Evolutionary conservation across 2,113 vertebrate genomes (phyloP).

Genomic region (Aphelocoma coerulescens): DNA sequence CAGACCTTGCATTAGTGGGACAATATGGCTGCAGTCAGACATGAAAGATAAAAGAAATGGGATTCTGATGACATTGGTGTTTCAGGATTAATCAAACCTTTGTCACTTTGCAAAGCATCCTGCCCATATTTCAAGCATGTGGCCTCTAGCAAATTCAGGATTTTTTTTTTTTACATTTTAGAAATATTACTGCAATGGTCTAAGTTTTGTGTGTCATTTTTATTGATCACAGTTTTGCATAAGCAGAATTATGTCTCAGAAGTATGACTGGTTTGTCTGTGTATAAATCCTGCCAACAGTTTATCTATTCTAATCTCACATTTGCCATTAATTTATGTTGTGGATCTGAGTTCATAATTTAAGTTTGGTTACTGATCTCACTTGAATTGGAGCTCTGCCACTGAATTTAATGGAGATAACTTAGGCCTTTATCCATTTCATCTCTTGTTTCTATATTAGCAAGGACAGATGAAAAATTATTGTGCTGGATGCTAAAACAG

Average conservation of each 20-base stretch:
- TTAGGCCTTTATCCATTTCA: neutral
- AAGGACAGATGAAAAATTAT: neutral
- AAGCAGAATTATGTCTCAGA: neutral
- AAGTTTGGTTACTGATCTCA: neutral
- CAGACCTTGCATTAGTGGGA: neutral
- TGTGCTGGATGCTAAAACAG: neutral
- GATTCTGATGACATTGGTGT: neutral
- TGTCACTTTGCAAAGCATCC: neutral
- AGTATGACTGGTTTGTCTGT: neutral
- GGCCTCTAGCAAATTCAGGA: neutral
- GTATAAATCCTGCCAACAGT: neutral
- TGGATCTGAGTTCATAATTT: neutral
- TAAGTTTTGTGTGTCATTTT: neutral
- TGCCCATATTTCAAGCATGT: neutral
- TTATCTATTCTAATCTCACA: neutral
- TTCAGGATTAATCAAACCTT: neutral
- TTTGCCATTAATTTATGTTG: neutral
- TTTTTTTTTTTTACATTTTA: neutral
- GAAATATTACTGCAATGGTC: neutral
- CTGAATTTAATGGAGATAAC: neutral
- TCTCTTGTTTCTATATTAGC: neutral
- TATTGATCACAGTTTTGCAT: neutral
- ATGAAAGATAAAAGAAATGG: neutral
- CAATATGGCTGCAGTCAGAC: neutral
- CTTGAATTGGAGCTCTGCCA: neutral